Conservation (phyloP, 2,888 invertebrate species). For the Melanostoma mellinum region DNA sequence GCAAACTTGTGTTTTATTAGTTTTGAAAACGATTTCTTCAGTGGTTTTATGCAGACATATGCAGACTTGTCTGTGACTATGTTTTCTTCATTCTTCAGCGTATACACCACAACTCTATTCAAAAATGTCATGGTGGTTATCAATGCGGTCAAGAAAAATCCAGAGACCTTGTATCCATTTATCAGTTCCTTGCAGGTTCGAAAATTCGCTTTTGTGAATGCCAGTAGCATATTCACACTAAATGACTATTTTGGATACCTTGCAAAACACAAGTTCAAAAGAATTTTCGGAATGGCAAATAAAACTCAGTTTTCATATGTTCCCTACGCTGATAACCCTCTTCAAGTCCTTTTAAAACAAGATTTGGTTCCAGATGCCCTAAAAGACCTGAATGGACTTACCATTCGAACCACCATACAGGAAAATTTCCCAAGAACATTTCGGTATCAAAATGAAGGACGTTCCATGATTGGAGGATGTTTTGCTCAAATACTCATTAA, state of each 20-base stretch:
- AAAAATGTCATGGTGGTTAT: background rate
- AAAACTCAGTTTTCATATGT: background rate
- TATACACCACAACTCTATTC: background rate
- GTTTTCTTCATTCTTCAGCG: background rate
- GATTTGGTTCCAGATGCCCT: conserved; percentile 17
- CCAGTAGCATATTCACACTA: background rate
- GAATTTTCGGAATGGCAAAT: conserved; percentile 28
- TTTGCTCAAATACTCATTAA: conserved; percentile 7
- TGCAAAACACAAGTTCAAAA: conserved; percentile 4
- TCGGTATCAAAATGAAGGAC: background rate
- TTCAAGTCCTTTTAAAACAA: background rate
- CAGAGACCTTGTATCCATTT: background rate
- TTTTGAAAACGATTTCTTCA: background rate
- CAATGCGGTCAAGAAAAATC: background rate
- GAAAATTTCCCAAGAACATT: conserved; percentile 11
- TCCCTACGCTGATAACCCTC: conserved; percentile 13
- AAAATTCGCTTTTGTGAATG: conserved; percentile 8
- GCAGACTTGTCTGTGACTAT: background rate
- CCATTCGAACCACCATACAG: conserved; percentile 15
- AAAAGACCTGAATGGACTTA: conserved; percentile 32
- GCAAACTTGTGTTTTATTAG: conserved; percentile 1
- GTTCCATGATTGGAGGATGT: conserved; percentile 1
- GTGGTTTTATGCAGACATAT: background rate
- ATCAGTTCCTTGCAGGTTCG: background rate
- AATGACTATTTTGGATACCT: background rate